A percentile compares a stretch with the other conserved stretches of the same genome.
phyloP scores from a whole-genome alignment of 1,140 invertebrate species.

The Sinonovacula constricta region DNA sequence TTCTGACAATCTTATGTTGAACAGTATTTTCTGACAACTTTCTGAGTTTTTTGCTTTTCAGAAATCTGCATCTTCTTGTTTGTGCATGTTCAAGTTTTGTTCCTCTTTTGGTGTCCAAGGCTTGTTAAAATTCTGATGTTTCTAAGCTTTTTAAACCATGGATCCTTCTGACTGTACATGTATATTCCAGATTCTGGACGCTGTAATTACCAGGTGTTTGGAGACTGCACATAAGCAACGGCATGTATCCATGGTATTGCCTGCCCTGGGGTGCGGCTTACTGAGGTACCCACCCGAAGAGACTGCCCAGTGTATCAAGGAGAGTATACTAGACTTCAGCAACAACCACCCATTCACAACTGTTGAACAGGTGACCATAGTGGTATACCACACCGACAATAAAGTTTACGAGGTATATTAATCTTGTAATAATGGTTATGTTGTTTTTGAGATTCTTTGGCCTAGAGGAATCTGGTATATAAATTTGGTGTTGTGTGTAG shows the following conservation, averaged over 20 bases:
- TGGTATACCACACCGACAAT: conserved; percentile 30
- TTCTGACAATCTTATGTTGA: not conserved
- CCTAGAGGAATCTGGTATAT: too few relatives aligned
- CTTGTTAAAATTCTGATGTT: not conserved
- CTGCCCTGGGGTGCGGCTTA: conserved; percentile 29
- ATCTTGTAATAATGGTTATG: too few relatives aligned
- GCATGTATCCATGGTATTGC: conserved; percentile 10
- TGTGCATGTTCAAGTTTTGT: not conserved
- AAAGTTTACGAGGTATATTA: too few relatives aligned
- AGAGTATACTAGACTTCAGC: conserved; percentile 30
- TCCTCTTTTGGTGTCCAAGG: not conserved
- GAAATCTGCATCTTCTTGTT: not conserved
- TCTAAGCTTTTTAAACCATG: too few relatives aligned
- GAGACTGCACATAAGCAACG: not conserved
- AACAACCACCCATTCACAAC: conserved; percentile 26
- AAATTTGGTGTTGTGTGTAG: too few relatives aligned
- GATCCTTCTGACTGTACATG: not conserved
- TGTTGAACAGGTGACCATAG: conserved; percentile 30
- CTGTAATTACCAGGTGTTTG: conserved; percentile 12
- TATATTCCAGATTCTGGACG: conserved; percentile 22
- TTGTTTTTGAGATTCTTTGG: too few relatives aligned
- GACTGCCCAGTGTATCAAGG: conserved; percentile 13
- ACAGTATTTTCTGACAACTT: not conserved
- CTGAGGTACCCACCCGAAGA: conserved; percentile 24
- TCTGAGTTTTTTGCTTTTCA: not conserved